Evolutionary conservation across 2,888 invertebrate species (phyloP).

Genomic region (Zeuzera pyrina): DNA sequence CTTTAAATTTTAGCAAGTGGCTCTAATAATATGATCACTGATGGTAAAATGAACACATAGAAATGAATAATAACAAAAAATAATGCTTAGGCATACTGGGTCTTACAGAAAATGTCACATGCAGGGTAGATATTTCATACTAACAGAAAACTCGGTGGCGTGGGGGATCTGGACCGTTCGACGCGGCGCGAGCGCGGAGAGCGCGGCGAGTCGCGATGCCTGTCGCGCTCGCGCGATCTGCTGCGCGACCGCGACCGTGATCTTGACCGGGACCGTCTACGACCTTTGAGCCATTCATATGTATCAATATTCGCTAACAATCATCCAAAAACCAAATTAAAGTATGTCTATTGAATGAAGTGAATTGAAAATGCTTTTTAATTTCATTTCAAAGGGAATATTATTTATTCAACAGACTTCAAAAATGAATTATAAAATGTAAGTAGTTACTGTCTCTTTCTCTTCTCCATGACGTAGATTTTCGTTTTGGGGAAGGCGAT

Average conservation of each 20-base stretch:
- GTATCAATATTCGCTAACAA: background rate
- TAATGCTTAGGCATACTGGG: too few species aligned
- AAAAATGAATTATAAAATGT: slow-evolving; percentile 4
- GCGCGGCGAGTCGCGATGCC: slow-evolving; percentile 51
- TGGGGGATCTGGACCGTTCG: slow-evolving; percentile 49
- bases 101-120: too few species aligned
- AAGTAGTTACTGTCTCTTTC: slow-evolving; percentile 38
- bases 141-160: slow-evolving; percentile 85
- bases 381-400: background rate
- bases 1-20: too few species aligned
- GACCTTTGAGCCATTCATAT: slow-evolving; percentile 21
- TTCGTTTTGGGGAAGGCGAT: slow-evolving; percentile 59
- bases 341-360: background rate
- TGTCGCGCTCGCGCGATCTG: slow-evolving; percentile 29
- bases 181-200: slow-evolving; percentile 55
- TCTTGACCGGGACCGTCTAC: slow-evolving; percentile 51
- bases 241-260: slow-evolving; percentile 39
- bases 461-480: slow-evolving; percentile 48
- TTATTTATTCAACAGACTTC: too few species aligned
- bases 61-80: too few species aligned
- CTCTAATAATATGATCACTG: too few species aligned
- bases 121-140: too few species aligned
- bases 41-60: too few species aligned
- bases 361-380: background rate
- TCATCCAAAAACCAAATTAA: background rate